These are phyloP conservation scores for Sympetrum striolatum DNA, from an alignment of 2,888 invertebrate genomes.

Conservation along the genomic window DNA sequence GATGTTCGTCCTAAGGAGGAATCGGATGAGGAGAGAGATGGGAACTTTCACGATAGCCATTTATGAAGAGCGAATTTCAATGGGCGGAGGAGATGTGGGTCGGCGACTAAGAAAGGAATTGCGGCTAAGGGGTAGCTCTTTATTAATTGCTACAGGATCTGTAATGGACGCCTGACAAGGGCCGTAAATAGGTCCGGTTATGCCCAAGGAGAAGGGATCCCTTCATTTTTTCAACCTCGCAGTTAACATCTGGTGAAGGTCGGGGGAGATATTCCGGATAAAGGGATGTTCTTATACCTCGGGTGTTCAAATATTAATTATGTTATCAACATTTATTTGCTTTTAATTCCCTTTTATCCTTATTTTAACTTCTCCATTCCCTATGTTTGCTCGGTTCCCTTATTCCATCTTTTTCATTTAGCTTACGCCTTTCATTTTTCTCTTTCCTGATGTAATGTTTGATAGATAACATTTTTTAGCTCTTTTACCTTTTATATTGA, in stretches of 20 bases:
- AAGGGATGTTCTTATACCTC: not conserved
- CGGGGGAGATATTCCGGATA: not conserved
- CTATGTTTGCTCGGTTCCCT: too few species aligned
- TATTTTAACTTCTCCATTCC: too few species aligned
- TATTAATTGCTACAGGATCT: conserved; percentile 33
- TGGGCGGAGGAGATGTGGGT: not conserved
- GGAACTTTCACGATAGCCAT: not conserved
- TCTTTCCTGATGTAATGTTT: too few species aligned
- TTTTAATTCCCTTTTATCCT: not conserved
- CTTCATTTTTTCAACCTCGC: not conserved
- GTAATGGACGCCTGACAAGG: conserved; percentile 14
- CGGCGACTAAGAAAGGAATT: not conserved
- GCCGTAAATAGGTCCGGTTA: conserved; percentile 7
- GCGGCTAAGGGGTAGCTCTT: not conserved
- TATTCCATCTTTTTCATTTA: too few species aligned
- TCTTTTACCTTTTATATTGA: too few species aligned
- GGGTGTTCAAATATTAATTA: too few species aligned
- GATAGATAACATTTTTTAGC: too few species aligned
- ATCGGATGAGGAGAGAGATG: not conserved
- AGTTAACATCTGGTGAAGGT: not conserved
- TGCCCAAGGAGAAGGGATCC: not conserved
- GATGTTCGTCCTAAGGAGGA: too few species aligned
- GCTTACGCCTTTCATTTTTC: too few species aligned
- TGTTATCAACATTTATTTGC: too few species aligned
- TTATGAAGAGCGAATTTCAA: conserved; percentile 24